Evolutionary conservation across 2,888 invertebrate species (phyloP), one percentile per base, ranked within the genome.

Genomic region (Latrodectus hesperus): DNA sequence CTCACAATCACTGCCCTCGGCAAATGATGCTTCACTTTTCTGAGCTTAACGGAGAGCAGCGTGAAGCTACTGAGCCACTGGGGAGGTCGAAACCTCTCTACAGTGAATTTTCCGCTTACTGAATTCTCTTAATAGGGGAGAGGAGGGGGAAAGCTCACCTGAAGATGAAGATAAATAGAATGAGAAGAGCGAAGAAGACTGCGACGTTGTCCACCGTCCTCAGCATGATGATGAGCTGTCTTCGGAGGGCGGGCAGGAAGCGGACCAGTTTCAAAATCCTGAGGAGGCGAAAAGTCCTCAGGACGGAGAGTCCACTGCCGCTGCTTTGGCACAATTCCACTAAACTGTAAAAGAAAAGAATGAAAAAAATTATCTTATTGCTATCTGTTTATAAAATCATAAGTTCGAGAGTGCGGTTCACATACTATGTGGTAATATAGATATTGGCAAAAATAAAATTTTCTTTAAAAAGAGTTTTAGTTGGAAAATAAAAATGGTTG

Each of bases 141-240:
- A 71, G 11, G 10, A n/a, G 0, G 16, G 16, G 22, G 22, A 71
- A 38, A 94, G 95, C 77, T 95, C 95, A 99, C 99, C 99, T 99
- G 96, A 99, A 99, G 93, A 99, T 99, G 94, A 99, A 99, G 93
- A 99, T 99, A 94, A 99, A 99, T 88, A 99, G 95, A 90, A 99
- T 96, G 91, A 99, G 95, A 86, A 99, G 95, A 78, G 99, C 99
- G 94, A 99, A 99, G 94, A 99, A 99, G 90, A 99, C 97, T 86
- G 99, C 99, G 87, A 99, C 99, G 93, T 99, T 99, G 94, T 99
- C 99, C 98, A 99, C 99, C 64, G 99, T 99, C 90, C 98, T 94
- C 88, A 99, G 94, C 99, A 99, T 99, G 90, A 99, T 99, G 92
- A 99, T 97, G 82, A 99, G 94, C 93, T 99, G 99, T 76, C 99